phyloP scores from a whole-genome alignment of 2,888 invertebrate species.

The Catocala fraxini region DNA sequence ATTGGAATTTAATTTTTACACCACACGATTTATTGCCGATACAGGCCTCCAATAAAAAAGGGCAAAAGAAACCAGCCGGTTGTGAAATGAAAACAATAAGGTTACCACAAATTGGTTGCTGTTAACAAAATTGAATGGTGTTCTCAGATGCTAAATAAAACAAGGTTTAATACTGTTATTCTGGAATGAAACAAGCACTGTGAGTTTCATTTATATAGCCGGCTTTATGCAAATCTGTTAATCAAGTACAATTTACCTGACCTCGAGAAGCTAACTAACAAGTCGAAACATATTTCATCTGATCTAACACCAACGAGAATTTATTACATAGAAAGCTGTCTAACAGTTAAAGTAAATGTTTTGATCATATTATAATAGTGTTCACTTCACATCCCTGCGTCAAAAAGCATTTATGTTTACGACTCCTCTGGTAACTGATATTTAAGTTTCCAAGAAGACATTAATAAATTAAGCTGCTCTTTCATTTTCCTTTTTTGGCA shows the following conservation, averaged over 20 bases:
- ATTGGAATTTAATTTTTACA: constrained; percentile 67
- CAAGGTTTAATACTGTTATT: neutral
- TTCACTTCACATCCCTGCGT: constrained; percentile 20
- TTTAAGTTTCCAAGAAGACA: constrained; percentile 43
- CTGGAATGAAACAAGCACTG: neutral
- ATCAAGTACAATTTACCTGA: constrained; percentile 11
- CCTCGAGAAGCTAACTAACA: constrained; percentile 7
- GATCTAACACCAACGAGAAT: constrained; percentile 14
- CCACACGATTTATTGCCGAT: constrained; percentile 62
- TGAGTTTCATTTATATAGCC: neutral
- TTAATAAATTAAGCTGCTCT: constrained; percentile 55
- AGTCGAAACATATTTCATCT: constrained; percentile 2
- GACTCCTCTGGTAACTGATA: constrained; percentile 23
- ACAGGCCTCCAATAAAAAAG: constrained; percentile 56
- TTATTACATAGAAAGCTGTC: constrained; percentile 19
- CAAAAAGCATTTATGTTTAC: constrained; percentile 21
- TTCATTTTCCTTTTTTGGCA: constrained; percentile 57
- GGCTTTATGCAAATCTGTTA: constrained; percentile 5
- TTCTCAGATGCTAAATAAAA: neutral
- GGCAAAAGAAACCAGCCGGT: constrained; percentile 45
- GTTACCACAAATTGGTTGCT: constrained; percentile 46
- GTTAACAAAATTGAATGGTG: constrained; percentile 39
- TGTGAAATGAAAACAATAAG: constrained; percentile 55
- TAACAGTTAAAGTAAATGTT: constrained; percentile 10
- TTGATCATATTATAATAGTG: constrained; percentile 7